Conservation (phyloP, 2,113 vertebrate genomes). For the Scomber scombrus region DNA sequence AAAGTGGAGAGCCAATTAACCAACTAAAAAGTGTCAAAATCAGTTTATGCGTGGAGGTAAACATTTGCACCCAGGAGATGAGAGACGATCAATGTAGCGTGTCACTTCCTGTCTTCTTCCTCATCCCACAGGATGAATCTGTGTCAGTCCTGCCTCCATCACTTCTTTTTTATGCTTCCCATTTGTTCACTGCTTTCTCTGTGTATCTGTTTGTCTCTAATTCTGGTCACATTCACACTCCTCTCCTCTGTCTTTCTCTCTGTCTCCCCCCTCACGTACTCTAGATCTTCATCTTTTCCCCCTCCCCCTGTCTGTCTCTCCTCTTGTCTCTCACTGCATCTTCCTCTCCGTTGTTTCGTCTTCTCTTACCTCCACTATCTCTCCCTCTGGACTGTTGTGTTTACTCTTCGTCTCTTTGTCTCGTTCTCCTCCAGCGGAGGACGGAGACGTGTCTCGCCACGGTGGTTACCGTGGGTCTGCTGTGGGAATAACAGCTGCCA, state of each 20-base stretch:
- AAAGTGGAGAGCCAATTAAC: constrained; percentile 54
- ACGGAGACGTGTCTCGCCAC: constrained; percentile 62
- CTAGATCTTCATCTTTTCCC: neutral
- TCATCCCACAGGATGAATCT: constrained; percentile 55
- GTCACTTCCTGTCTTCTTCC: constrained; percentile 54
- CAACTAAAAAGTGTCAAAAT: constrained; percentile 54
- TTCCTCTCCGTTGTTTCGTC: neutral
- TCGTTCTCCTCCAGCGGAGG: constrained; percentile 75
- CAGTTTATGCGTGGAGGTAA: constrained; percentile 40
- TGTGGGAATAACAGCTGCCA: constrained; percentile 75
- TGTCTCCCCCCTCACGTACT: constrained; percentile 9
- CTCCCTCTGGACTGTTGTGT: constrained; percentile 58
- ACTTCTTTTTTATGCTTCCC: constrained; percentile 17
- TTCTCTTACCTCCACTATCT: constrained; percentile 1
- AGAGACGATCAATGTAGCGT: constrained; percentile 38
- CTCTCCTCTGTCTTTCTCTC: neutral
- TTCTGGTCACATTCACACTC: constrained; percentile 28
- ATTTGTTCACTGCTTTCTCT: constrained; percentile 25
- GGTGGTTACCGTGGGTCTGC: constrained; percentile 48
- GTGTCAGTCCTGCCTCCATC: constrained; percentile 28
- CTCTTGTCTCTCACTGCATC: neutral
- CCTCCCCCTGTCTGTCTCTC: neutral
- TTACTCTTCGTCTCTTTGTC: constrained; percentile 57
- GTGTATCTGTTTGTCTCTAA: constrained; percentile 5
- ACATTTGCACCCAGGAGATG: constrained; percentile 45